Evolutionary conservation across 2,113 vertebrate genomes (phyloP), one percentile per base, ranked within the genome.

Genomic region (Pagrus major): DNA sequence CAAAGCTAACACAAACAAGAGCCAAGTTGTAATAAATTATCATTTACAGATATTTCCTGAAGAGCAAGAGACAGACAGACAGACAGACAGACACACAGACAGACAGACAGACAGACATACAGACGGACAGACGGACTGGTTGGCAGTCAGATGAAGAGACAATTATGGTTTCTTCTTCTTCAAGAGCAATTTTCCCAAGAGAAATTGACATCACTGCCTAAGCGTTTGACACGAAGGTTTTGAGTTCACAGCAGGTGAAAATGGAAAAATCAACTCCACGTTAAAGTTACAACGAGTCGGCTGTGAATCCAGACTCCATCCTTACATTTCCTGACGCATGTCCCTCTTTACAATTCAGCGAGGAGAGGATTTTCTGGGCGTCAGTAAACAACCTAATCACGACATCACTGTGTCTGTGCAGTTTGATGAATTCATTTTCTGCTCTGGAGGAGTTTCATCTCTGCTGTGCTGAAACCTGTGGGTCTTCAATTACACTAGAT

Each of bases 361-460:
- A 66, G 18, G 25, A 41, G 14, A 37, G 16, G 58, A 10, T 79
- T 76, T 58, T 69, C 29, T 59, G 51, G 27, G 52, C 12, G 33
- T 71, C 67, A 1, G 61, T 52, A 71, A 82, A 76, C 49, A 56
- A 37, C 15, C 37, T 71, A 25, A 52, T 35, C 8, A 18, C n/a
- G 35, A 21, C 65, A 42, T 74, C 73, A 42, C 31, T 9, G 10
- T 9, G n/a, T n/a, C n/a, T n/a, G 27, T 52, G 42, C 60, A 46
- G 20, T 39, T 39, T 52, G 75, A 76, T 29, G 31, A 83, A 87
- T 65, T 46, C 3, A 76, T 73, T 69, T 66, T 83, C 29, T 5
- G 59, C 37, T 23, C 68, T 11, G 63, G 72, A 75, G 79, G 79
- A 75, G 42, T 66, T 81, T 70, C 35, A 69, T 65, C 41, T 6